A percentile compares a stretch with the other conserved stretches of the same genome.
phyloP scores from a whole-genome alignment of 1,140 invertebrate genomes.

The Ylistrum balloti region DNA sequence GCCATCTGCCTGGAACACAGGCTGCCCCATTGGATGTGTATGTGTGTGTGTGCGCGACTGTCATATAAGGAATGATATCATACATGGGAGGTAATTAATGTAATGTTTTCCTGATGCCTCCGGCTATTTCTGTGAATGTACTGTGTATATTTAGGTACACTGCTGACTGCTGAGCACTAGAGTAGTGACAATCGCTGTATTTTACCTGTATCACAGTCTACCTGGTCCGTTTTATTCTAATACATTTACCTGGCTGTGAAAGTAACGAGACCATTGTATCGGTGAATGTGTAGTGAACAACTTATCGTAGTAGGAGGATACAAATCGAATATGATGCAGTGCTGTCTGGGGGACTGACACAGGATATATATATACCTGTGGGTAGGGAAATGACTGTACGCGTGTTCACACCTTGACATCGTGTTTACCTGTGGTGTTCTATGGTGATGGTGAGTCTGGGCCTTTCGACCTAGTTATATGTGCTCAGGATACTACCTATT shows the following conservation, averaged over 20 bases:
- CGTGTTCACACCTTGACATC: background rate
- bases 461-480: background rate
- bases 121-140: background rate
- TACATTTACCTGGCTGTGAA: conserved; percentile 22
- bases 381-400: background rate
- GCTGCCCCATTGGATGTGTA: conserved; percentile 30
- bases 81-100: conserved; percentile 34
- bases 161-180: background rate
- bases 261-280: conserved; percentile 27
- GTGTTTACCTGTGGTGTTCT: conserved; percentile 11
- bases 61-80: conserved; percentile 40
- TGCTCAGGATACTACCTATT: conserved; percentile 2
- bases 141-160: conserved; percentile 30
- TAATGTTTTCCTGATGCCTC: conserved; percentile 19
- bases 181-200: conserved; percentile 7
- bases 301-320: conserved; percentile 31
- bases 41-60: conserved; percentile 14
- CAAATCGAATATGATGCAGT: conserved; percentile 32
- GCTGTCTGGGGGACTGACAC: background rate
- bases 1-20: conserved; percentile 37
- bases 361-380: conserved; percentile 31
- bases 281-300: conserved; percentile 33
- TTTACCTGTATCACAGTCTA: conserved; percentile 32
- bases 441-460: conserved; percentile 28
- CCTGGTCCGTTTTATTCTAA: background rate